Conservation (phyloP, 1,140 invertebrate genomes). For the Coenobita brevimanus region DNA sequence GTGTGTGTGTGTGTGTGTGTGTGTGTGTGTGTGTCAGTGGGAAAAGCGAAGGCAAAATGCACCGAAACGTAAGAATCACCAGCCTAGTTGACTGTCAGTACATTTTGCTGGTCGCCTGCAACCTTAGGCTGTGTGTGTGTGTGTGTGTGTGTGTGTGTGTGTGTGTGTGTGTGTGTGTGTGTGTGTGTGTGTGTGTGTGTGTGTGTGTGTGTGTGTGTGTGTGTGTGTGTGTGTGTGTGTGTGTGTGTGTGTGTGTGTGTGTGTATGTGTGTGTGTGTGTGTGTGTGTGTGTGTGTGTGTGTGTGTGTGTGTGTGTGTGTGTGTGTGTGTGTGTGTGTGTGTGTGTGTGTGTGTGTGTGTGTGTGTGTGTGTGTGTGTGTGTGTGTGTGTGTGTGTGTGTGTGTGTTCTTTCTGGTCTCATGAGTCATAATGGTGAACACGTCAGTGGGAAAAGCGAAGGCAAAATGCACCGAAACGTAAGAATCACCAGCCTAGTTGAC, state of each 20-base stretch:
- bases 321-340: neutral
- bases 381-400: conserved; percentile 1
- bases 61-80: no score
- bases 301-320: no score
- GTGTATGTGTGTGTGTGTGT: neutral
- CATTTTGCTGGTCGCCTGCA: no score
- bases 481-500: no score
- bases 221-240: neutral
- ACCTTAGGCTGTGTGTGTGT: no score
- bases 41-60: no score
- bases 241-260: neutral
- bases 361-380: neutral
- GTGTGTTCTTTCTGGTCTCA: no score
- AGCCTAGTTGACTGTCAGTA: no score
- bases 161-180: conserved; percentile 19
- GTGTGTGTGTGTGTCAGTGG: no score
- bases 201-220: conserved; percentile 15
- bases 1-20: conserved; percentile 1
- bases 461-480: no score
- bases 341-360: neutral
- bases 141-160: neutral
- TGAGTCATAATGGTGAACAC: no score
- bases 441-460: no score
- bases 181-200: conserved; percentile 11
- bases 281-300: neutral